phyloP scores from a whole-genome alignment of 1,140 invertebrate genomes.

The Eumaeus atala region DNA sequence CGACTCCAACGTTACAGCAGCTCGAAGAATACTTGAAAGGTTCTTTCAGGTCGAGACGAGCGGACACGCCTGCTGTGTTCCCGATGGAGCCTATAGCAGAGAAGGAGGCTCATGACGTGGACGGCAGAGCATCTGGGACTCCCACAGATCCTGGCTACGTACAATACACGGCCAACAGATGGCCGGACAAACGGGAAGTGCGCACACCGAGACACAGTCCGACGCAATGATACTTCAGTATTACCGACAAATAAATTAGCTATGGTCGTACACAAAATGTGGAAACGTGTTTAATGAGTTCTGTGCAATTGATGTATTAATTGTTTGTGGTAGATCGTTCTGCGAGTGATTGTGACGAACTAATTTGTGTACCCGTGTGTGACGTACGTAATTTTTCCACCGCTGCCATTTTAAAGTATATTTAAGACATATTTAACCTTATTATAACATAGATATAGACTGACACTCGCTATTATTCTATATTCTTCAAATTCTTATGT shows the following conservation, averaged over 20 bases:
- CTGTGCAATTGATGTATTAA: constrained; percentile 7
- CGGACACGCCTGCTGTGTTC: constrained; percentile 68
- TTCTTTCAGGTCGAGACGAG: constrained; percentile 43
- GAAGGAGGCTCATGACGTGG: constrained; percentile 45
- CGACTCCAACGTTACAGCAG: constrained; percentile 63
- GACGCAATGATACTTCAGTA: constrained; percentile 47
- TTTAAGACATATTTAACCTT: not conserved
- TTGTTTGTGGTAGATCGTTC: not conserved
- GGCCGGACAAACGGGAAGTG: constrained; percentile 74
- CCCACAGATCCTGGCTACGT: constrained; percentile 81
- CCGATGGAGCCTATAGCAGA: constrained; percentile 67
- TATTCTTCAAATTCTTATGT: not conserved
- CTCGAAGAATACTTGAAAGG: constrained; percentile 61
- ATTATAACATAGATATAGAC: not conserved
- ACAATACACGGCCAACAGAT: constrained; percentile 79
- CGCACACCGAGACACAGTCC: constrained; percentile 78
- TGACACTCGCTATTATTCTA: not conserved
- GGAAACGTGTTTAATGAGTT: constrained; percentile 2
- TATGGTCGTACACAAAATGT: constrained; percentile 12
- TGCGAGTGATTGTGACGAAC: not conserved
- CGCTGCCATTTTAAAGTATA: constrained; percentile 1
- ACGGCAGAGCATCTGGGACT: constrained; percentile 72
- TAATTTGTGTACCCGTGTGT: not conserved
- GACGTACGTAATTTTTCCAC: not conserved
- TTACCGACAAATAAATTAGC: constrained; percentile 15